Conservation (phyloP, 1,140 invertebrate genomes). For the Ceratitis capitata region DNA sequence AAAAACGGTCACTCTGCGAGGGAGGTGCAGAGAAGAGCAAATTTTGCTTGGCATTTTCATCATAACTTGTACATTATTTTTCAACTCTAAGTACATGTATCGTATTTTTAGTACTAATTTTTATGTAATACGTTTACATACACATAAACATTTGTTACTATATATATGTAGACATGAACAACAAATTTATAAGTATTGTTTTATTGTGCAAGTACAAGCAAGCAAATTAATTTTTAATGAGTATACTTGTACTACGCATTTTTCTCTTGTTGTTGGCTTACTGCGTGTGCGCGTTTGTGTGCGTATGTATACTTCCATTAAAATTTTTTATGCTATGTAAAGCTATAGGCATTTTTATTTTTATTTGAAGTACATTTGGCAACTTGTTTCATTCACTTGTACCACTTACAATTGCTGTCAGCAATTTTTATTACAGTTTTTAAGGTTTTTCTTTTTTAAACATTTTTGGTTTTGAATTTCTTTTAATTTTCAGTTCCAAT, state of each 20-base stretch:
- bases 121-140: not conserved
- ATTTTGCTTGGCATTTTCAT: not conserved
- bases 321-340: not conserved
- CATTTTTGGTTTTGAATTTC: too few species aligned
- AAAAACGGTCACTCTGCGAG: too few species aligned
- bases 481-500: too few species aligned
- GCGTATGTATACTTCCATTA: not conserved
- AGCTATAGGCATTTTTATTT: not conserved
- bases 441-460: not conserved
- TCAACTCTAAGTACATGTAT: not conserved
- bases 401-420: not conserved
- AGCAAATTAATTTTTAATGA: constrained; percentile 27
- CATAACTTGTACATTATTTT: not conserved
- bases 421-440: not conserved
- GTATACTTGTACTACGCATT: not conserved
- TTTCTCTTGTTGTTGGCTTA: not conserved
- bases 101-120: not conserved
- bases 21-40: not conserved
- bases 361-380: not conserved
- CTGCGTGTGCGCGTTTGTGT: not conserved
- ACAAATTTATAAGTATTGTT: too few species aligned
- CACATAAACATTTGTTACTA: not conserved
- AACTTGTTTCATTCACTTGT: not conserved
- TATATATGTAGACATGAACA: too few species aligned
- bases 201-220: not conserved